Evolutionary conservation across 2,113 vertebrate genomes (phyloP), one percentile per base, ranked within the genome.

Genomic region (Sinocyclocheilus anophthalmus): DNA sequence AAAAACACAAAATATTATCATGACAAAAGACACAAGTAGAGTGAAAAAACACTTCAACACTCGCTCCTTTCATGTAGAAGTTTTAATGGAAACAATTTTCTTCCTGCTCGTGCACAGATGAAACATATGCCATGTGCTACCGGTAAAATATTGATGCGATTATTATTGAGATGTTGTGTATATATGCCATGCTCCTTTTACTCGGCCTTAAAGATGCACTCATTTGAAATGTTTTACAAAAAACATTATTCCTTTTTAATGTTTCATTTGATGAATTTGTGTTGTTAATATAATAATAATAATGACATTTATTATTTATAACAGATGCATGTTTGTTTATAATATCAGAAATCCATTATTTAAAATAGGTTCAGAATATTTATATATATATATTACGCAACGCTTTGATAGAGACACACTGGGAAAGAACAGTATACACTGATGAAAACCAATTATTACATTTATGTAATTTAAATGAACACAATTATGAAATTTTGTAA

Each of bases 1-100:
- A 55, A 72, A 65, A 81, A 53, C 88, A 89, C 85, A 94, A 93
- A 92, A 91, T 91, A 94, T 94, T 93, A 94, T 94, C 93, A 94
- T 94, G 92, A 94, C 94, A 94, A 95, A 94, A 93, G 92, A 90
- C 90, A 90, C 76, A 30, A 87, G 91, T 61, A 88, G 76, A 87
- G 88, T 86, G 86, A 87, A 90, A 89, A 89, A 91, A 48, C 88
- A 90, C 85, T 83, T 83, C 81, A 83, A n/a, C 81, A 83, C 81
- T 83, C 65, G 26, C 45, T 83, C 30, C 65, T 83, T 83, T 83
- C 81, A 70, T 85, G 76, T 57, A 53, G 45, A 73, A 79, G 84
- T 37, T 85, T 91, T 93, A 95, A 92, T 69, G 76, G 26, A 77
- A 85, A 48, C 59, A 50, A 67, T 85, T 69, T 78, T 63, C 30